These are phyloP conservation scores for Hermetia illucens DNA, from an alignment of 1,140 invertebrate species.

Conservation along the genomic window DNA sequence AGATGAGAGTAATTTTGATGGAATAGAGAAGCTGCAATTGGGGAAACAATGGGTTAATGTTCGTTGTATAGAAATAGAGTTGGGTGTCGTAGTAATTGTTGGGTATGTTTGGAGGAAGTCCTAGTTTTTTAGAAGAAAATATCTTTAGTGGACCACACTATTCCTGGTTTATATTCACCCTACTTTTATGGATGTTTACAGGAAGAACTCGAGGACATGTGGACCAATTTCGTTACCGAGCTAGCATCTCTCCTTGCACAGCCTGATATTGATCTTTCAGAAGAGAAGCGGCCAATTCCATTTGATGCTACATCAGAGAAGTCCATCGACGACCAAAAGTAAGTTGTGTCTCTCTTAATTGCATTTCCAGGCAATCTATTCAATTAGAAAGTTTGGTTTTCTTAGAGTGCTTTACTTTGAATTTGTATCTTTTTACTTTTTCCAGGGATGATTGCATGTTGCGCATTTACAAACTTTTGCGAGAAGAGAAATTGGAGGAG, in stretches of 20 bases:
- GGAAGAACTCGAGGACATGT: conserved; percentile 42
- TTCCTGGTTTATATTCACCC: no score
- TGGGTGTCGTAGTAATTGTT: no score
- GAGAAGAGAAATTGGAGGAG: conserved; percentile 50
- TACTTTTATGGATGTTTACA: conserved; percentile 9
- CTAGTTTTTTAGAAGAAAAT: no score
- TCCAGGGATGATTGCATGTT: conserved; percentile 72
- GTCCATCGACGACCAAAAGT: conserved; percentile 82
- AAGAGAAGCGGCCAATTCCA: conserved; percentile 46
- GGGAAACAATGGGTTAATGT: no score
- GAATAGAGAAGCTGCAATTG: no score
- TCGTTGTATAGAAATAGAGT: no score
- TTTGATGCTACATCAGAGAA: conserved; percentile 78
- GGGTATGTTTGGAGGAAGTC: no score
- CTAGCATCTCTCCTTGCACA: conserved; percentile 51
- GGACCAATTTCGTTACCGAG: conserved; percentile 57
- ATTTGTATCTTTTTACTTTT: conserved; percentile 19
- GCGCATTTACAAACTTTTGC: conserved; percentile 64
- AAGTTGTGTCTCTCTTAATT: conserved; percentile 16
- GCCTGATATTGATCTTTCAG: conserved; percentile 35
- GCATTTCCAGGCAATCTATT: conserved; percentile 2
- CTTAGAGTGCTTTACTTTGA: conserved; percentile 3
- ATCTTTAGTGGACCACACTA: no score
- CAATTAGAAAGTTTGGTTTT: conserved; percentile 4
- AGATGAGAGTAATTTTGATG: no score